phyloP scores from a whole-genome alignment of 1,140 invertebrate species.

The Spodoptera litura region DNA sequence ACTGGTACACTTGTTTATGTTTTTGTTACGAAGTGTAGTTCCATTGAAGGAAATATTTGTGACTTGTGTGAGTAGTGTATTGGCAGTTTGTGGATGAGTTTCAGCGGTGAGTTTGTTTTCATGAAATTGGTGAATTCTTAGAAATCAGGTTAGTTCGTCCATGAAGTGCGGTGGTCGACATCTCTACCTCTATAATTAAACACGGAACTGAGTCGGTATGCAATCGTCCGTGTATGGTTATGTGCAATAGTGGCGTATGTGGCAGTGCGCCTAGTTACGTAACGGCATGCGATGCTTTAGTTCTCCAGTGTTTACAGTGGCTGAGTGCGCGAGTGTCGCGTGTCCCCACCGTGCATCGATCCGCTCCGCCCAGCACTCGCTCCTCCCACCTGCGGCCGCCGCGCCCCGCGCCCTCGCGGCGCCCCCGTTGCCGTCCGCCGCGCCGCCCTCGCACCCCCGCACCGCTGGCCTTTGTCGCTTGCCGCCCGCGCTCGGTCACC shows the following conservation, averaged over 20 bases:
- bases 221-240: slow-evolving; percentile 33
- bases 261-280: slow-evolving; percentile 65
- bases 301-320: slow-evolving; percentile 77
- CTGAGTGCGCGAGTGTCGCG: slow-evolving; percentile 75
- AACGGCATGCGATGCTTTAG: slow-evolving; percentile 72
- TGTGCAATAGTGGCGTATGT: slow-evolving; percentile 56
- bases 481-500: slow-evolving; percentile 82
- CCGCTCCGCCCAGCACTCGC: slow-evolving; percentile 82
- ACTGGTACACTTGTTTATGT: background rate
- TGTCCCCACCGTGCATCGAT: slow-evolving; percentile 84
- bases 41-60: background rate
- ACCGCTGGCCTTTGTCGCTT: slow-evolving; percentile 75
- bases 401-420: slow-evolving; percentile 55
- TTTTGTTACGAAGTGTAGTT: background rate
- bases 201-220: slow-evolving; percentile 42
- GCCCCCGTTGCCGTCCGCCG: slow-evolving; percentile 72
- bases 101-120: background rate
- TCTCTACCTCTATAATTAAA: slow-evolving; percentile 43
- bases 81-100: too few species aligned
- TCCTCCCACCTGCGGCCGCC: slow-evolving; percentile 73
- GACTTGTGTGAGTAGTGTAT: too few species aligned
- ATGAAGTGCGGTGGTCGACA: slow-evolving; percentile 13
- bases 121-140: background rate
- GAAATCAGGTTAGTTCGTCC: background rate
- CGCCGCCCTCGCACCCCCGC: slow-evolving; percentile 59